phyloP scores from a whole-genome alignment of 2,888 invertebrate genomes.

The Polydesmus complanatus region DNA sequence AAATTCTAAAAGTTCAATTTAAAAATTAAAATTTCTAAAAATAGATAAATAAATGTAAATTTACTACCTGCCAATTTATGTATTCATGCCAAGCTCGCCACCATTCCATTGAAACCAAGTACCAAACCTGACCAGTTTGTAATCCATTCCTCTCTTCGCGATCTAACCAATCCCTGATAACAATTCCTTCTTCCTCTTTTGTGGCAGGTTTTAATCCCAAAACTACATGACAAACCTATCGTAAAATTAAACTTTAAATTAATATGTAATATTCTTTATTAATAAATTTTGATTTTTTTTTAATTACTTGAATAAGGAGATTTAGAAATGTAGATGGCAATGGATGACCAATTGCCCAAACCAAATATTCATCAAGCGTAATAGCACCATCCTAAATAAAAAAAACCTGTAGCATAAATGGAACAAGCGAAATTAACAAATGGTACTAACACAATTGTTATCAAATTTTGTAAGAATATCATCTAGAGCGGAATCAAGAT shows the following conservation, averaged over 20 bases:
- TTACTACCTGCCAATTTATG: slow-evolving; percentile 34
- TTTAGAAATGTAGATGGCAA: slow-evolving; percentile 33
- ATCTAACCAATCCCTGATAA: slow-evolving; percentile 64
- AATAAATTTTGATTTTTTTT: neutral
- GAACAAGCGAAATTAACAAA: neutral
- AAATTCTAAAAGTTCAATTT: neutral
- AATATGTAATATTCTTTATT: neutral
- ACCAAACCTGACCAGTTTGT: slow-evolving; percentile 75
- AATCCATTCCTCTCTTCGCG: slow-evolving; percentile 62
- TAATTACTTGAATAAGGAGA: slow-evolving; percentile 34
- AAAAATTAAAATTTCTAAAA: neutral
- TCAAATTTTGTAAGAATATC: slow-evolving; percentile 16
- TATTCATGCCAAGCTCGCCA: slow-evolving; percentile 68
- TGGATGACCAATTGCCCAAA: slow-evolving; percentile 64
- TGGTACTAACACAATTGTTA: slow-evolving; percentile 8
- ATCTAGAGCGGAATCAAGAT: slow-evolving; percentile 18
- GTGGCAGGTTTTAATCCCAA: slow-evolving; percentile 68
- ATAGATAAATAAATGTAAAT: neutral
- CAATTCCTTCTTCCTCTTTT: slow-evolving; percentile 64
- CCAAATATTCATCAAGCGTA: slow-evolving; percentile 68
- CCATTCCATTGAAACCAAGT: slow-evolving; percentile 71
- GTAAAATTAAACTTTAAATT: neutral
- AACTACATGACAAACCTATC: slow-evolving; percentile 64
- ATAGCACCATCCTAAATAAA: slow-evolving; percentile 33
- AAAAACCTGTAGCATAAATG: neutral